These are phyloP conservation scores for Wiebesia pumilae DNA, from an alignment of 1,140 invertebrate species.

Conservation along the genomic window DNA sequence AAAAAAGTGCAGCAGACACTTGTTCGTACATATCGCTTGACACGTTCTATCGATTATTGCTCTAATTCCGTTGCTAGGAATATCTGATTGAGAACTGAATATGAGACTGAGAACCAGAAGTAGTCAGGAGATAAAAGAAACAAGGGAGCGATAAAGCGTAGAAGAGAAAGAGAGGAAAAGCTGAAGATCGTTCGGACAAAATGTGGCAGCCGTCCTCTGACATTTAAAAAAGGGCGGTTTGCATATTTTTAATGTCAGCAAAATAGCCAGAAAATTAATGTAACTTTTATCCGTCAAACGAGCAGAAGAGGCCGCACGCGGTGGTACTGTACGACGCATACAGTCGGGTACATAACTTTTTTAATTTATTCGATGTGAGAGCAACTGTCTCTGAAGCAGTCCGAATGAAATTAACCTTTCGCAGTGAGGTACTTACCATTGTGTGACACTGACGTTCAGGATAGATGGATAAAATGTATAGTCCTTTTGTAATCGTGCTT, in stretches of 20 bases:
- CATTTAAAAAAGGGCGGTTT: slow-evolving; percentile 68
- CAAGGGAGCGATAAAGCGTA: slow-evolving; percentile 30
- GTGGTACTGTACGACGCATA: neutral
- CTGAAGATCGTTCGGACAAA: slow-evolving; percentile 58
- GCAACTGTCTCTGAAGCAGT: slow-evolving; percentile 52
- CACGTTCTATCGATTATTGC: slow-evolving; percentile 68
- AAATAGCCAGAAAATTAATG: slow-evolving; percentile 68
- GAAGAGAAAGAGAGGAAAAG: slow-evolving; percentile 46
- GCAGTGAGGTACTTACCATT: slow-evolving; percentile 10
- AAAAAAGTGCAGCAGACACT: slow-evolving; percentile 33
- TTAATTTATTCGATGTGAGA: slow-evolving; percentile 51
- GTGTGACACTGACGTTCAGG: slow-evolving; percentile 51
- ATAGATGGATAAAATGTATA: slow-evolving; percentile 52
- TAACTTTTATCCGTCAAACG: slow-evolving; percentile 65
- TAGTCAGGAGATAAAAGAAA: slow-evolving; percentile 48
- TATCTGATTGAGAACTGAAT: slow-evolving; percentile 72
- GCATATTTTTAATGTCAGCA: slow-evolving; percentile 71
- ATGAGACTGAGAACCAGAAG: slow-evolving; percentile 57
- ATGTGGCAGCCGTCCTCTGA: slow-evolving; percentile 65
- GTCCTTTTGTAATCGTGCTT: slow-evolving; percentile 48
- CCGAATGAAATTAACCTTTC: slow-evolving; percentile 51
- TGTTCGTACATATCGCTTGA: slow-evolving; percentile 64
- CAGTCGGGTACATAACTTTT: slow-evolving; percentile 40
- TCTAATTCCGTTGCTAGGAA: slow-evolving; percentile 74
- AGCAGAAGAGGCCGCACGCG: neutral